Base-by-base conservation (phyloP, 2,888 invertebrate genomes). In the Oscheius sp. region DNA sequence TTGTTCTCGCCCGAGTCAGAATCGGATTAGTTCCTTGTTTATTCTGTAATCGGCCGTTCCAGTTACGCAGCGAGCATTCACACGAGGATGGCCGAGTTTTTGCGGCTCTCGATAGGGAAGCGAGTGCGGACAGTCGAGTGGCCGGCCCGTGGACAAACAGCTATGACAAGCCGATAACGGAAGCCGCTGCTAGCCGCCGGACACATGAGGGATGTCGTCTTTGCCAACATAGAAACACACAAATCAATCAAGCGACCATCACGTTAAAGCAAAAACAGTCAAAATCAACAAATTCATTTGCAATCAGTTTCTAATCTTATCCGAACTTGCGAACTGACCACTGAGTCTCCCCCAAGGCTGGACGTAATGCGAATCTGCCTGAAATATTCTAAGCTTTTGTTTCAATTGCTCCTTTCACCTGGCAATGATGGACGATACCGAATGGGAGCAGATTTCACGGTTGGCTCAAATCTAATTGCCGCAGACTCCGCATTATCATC, bases 31-130 rank as follows among this genome's bases (percentile, higher is more conserved):
- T 65, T 61, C 58, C 48, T 37, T 31, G 42, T 34, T 48, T 50
- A 64, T 65, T 55, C 55, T 61, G 64, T 37, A 70, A 68, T 66
- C 52, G 50, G 50, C 53, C 53, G 50, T 39, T 50, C 50, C 55
- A 42, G 63, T 61, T 61, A 61, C 61, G 61, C 61, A 45, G 61
- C 29, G 61, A 61, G 61, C 61, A 61, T 61, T 61, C 61, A 61
- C 61, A 61, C 61, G 61, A 61, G 45, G 61, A 61, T 61, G 61
- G 45, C 61, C 31, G 61, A 42, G 61, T 61, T 61, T 61, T 61
- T 61, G 61, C 61, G 42, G 61, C 61, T 61, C 61, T 61, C 61
- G 61, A 61, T 61, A 61, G 61, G 61, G 61, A 61, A 61, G 61
- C 61, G 58, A 39, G 61, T 45, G 61, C 61, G 61, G 61, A 61